Evolutionary conservation across 1,140 invertebrate genomes (phyloP).

Genomic region (Philotrypesis tridentata): DNA sequence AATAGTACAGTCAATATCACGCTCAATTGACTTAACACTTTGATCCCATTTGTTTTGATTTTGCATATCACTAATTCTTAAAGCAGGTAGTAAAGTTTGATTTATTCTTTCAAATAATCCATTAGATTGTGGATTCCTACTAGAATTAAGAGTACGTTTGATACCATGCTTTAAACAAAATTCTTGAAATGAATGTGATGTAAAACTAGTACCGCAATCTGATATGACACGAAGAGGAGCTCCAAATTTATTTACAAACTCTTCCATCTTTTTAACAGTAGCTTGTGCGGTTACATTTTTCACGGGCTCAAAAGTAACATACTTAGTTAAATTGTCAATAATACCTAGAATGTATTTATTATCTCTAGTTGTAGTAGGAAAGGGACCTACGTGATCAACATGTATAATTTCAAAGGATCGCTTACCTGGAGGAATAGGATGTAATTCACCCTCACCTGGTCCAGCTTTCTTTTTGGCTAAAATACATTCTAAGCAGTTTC

Average conservation of each 20-base stretch:
- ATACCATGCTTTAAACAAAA: slow-evolving; percentile 50
- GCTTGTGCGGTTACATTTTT: not conserved
- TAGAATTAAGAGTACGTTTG: slow-evolving; percentile 17
- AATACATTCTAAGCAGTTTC: not conserved
- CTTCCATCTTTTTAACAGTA: slow-evolving; percentile 16
- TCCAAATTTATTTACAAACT: slow-evolving; percentile 43
- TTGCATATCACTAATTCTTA: not conserved
- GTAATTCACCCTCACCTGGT: not conserved
- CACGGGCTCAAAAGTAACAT: not conserved
- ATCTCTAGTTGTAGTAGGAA: not conserved
- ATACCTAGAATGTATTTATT: slow-evolving; percentile 26
- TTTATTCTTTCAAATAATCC: slow-evolving; percentile 41
- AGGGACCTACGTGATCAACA: not conserved
- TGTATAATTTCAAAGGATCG: not conserved
- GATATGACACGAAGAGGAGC: slow-evolving; percentile 37
- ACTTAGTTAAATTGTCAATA: slow-evolving; percentile 6
- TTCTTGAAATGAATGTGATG: slow-evolving; percentile 52
- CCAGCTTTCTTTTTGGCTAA: not conserved
- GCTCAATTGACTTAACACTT: slow-evolving; percentile 40
- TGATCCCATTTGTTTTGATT: slow-evolving; percentile 37
- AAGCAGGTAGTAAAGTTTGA: slow-evolving; percentile 28
- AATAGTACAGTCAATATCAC: slow-evolving; percentile 45
- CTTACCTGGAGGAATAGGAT: not conserved
- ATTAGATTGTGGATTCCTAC: slow-evolving; percentile 13
- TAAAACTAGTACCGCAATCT: slow-evolving; percentile 61